These are phyloP conservation scores for Malacoctenus gilli DNA, from an alignment of 2,797 vertebrate genomes.

Conservation along the genomic window DNA sequence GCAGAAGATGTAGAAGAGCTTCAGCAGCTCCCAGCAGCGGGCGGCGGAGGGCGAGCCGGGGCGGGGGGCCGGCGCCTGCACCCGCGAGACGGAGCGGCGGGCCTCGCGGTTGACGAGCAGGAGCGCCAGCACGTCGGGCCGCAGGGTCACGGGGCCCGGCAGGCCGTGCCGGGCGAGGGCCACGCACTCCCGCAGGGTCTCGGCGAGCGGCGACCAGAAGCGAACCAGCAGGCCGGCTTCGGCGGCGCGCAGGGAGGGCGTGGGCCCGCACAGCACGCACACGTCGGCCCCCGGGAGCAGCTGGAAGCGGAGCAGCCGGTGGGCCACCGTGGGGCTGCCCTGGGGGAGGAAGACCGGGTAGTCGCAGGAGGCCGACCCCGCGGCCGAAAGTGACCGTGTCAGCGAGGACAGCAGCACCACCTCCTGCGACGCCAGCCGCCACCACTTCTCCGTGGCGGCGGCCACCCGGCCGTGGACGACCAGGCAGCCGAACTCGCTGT, in stretches of 20 bases:
- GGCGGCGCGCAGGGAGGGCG: slow-evolving; percentile 83
- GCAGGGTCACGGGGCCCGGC: slow-evolving; percentile 72
- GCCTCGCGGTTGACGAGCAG: slow-evolving; percentile 87
- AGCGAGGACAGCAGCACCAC: slow-evolving; percentile 85
- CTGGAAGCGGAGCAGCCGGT: slow-evolving; percentile 88
- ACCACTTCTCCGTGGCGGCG: slow-evolving; percentile 90
- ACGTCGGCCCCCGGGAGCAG: slow-evolving; percentile 85
- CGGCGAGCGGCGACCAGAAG: slow-evolving; percentile 87
- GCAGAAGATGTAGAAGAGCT: slow-evolving; percentile 85
- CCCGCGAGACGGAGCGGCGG: slow-evolving; percentile 82
- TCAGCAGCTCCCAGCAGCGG: slow-evolving; percentile 83
- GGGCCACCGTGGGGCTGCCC: slow-evolving; percentile 91
- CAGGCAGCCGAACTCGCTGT: slow-evolving; percentile 88
- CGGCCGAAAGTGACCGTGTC: slow-evolving; percentile 77
- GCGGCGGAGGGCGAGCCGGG: slow-evolving; percentile 44
- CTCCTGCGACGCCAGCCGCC: slow-evolving; percentile 87
- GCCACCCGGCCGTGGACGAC: slow-evolving; percentile 80
- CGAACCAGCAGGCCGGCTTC: slow-evolving; percentile 81
- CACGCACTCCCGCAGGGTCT: slow-evolving; percentile 82
- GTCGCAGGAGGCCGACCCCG: slow-evolving; percentile 84
- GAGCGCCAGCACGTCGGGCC: slow-evolving; percentile 83
- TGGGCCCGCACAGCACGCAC: slow-evolving; percentile 89
- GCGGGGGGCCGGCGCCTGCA: slow-evolving; percentile 44
- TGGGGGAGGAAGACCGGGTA: slow-evolving; percentile 91
- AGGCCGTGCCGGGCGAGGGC: slow-evolving; percentile 77